Conservation (phyloP, 2,888 invertebrate species). For the Erannis defoliaria region DNA sequence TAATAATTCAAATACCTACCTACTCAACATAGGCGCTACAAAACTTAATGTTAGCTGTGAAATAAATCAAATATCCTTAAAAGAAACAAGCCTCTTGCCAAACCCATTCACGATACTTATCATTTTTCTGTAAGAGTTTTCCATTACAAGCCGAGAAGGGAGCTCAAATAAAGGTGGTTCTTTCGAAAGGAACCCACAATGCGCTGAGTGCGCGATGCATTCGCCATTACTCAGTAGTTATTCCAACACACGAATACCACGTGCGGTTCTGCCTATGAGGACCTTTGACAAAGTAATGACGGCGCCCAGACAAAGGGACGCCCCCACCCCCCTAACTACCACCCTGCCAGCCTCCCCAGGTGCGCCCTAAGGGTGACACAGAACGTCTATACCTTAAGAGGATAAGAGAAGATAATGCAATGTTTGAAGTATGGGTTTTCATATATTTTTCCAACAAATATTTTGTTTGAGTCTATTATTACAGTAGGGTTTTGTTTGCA, state of each 20-base stretch:
- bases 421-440: slow-evolving; percentile 51
- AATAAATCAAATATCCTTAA: too few species aligned
- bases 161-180: slow-evolving; percentile 13
- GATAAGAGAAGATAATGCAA: slow-evolving; percentile 46
- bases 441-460: slow-evolving; percentile 40
- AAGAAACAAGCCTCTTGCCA: too few species aligned
- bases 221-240: slow-evolving; percentile 24
- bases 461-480: slow-evolving; percentile 44
- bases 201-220: slow-evolving; percentile 10
- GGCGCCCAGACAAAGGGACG: slow-evolving; percentile 72
- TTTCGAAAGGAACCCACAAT: slow-evolving; percentile 16
- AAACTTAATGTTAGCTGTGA: too few species aligned
- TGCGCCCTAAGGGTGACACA: slow-evolving; percentile 42
- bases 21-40: too few species aligned
- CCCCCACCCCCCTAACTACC: slow-evolving; percentile 36
- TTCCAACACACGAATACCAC: slow-evolving; percentile 47
- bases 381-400: slow-evolving; percentile 57
- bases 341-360: slow-evolving; percentile 48
- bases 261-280: slow-evolving; percentile 55
- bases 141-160: slow-evolving; percentile 1
- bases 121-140: slow-evolving; percentile 4
- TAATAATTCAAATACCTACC: not conserved
- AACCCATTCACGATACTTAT: too few species aligned
- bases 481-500: slow-evolving; percentile 8
- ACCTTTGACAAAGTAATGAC: slow-evolving; percentile 85